phyloP scores from a whole-genome alignment of 2,797 vertebrate genomes.

The Falco rusticolus region DNA sequence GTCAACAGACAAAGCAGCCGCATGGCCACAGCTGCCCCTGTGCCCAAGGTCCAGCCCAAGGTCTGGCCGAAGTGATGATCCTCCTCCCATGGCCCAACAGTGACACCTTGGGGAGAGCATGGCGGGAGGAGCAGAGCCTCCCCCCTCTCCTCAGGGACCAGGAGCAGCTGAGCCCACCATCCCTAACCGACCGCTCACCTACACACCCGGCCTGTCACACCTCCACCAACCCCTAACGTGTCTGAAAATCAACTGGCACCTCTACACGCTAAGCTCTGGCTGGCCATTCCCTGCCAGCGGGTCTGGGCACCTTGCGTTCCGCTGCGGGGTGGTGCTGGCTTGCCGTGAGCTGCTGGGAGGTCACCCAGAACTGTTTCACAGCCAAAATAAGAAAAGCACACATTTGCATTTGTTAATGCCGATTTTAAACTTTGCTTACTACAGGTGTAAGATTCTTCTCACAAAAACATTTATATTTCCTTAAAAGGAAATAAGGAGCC shows the following conservation, averaged over 20 bases:
- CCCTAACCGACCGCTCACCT: accelerated
- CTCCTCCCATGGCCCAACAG: conserved; percentile 67
- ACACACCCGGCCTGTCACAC: too few species aligned
- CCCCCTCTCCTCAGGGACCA: neutral
- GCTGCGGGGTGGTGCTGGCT: accelerated
- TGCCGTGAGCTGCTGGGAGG: neutral
- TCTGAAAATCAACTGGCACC: neutral
- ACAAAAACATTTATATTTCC: neutral
- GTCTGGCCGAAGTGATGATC: too few species aligned
- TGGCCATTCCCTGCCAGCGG: accelerated
- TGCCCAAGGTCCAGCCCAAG: too few species aligned
- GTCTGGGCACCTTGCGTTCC: neutral
- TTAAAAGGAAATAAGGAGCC: neutral
- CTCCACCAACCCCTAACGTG: accelerated
- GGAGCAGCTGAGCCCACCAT: neutral
- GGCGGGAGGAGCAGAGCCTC: conserved; percentile 40
- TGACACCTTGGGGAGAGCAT: conserved; percentile 79
- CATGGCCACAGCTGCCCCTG: too few species aligned
- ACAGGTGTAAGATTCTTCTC: neutral
- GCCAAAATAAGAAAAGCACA: neutral
- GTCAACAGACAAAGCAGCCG: accelerated
- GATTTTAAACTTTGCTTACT: neutral
- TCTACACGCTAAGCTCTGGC: accelerated
- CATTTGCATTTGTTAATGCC: neutral
- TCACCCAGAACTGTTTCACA: neutral